Evolutionary conservation across 2,888 invertebrate species (phyloP), one percentile per base, ranked within the genome.

Genomic region (Zelleria hepariella): DNA sequence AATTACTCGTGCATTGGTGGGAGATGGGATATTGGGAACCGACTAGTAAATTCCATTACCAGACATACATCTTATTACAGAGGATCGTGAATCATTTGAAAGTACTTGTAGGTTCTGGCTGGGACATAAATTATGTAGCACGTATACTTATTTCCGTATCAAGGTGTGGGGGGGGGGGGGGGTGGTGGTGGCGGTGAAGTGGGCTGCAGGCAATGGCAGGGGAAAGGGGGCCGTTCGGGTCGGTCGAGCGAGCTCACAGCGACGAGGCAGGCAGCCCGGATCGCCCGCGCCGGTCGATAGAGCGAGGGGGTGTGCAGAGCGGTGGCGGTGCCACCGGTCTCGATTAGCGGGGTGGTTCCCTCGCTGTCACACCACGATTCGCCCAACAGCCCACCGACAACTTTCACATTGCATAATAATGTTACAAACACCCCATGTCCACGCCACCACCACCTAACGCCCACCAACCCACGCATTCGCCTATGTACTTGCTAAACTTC

Each of bases 221-320:
- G 73, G 72, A 5, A n/a, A 51, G 58, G 49, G 53, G 25, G 69
- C 70, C 67, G 70, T 68, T 72, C 71, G 75, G 70, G 68, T 72
- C 71, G 74, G 75, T 74, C 60, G 68, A 75, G 77, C 74, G 32
- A 10, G 32, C 72, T 51, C 23, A 20, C 23, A 15, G 51, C 7
- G 54, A 53, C 70, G 71, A 73, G 71, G 68, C 73, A 73, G 71
- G 68, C 74, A 72, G 68, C 71, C 74, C 70, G 74, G 73, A 78
- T 75, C 75, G 77, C 78, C 74, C 74, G 86, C 86, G 85, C 85
- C 85, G 86, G 86, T 87, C 87, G 88, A 86, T 82, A 86, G 78
- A 82, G 80, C 79, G 76, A 73, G 80, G 75, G 74, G 32, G 74
- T 68, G 82, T 77, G 84, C 84, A 84, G 81, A 78, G 82, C 75